Percentiles rank a stretch among this genome's conserved stretches.
Evolutionary conservation across 2,888 invertebrate genomes (phyloP).

Genomic region (Isotomurus palustris): DNA sequence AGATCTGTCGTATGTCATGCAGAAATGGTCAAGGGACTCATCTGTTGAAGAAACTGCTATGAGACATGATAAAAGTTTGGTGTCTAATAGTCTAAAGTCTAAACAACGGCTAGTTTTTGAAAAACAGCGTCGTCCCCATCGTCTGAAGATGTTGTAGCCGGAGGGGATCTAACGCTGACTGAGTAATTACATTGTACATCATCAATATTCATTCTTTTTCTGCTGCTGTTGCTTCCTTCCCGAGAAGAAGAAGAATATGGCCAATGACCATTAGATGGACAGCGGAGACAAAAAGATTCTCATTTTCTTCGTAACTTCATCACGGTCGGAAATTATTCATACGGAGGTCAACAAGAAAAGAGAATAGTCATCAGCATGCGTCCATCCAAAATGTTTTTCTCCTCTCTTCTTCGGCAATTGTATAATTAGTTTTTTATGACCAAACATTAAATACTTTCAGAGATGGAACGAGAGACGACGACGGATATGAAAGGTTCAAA

Average conservation of each 20-base stretch:
- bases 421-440: conserved; percentile 17
- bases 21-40: no score
- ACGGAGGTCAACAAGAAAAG: conserved; percentile 25
- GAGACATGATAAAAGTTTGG: no score
- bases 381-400: conserved; percentile 17
- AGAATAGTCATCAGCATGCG: conserved; percentile 26
- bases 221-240: conserved; percentile 3
- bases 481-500: no score
- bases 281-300: conserved; percentile 20
- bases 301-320: conserved; percentile 14
- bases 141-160: not conserved
- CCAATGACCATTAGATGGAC: conserved; percentile 28
- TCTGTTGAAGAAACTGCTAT: no score
- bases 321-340: conserved; percentile 15
- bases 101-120: no score
- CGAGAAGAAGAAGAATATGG: no score
- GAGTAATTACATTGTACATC: conserved; percentile 38
- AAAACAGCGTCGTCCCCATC: conserved; percentile 12
- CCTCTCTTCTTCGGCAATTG: conserved; percentile 13
- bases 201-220: conserved; percentile 33
- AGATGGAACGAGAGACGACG: no score
- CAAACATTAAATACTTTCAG: no score
- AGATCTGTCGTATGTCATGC: no score
- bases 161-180: conserved; percentile 7
- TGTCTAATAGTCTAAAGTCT: no score